phyloP scores from a whole-genome alignment of 2,113 vertebrate species.

The Paramormyrops kingsleyae region DNA sequence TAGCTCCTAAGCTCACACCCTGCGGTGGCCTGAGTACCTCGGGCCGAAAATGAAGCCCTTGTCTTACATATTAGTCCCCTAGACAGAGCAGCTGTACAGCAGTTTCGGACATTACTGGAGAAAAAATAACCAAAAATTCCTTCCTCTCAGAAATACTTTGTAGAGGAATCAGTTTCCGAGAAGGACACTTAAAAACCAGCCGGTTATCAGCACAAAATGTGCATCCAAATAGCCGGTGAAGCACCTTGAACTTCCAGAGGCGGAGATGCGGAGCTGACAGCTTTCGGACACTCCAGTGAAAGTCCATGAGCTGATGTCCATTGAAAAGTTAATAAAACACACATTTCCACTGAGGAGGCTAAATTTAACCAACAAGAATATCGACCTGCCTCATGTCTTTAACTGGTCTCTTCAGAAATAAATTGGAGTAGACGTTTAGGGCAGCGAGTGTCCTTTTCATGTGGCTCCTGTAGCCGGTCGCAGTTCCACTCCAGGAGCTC shows the following conservation, averaged over 20 bases:
- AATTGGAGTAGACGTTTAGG: background rate
- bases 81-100: background rate
- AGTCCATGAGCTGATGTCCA: background rate
- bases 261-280: background rate
- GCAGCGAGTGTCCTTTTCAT: background rate
- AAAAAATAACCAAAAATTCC: background rate
- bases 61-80: background rate
- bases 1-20: background rate
- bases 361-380: background rate
- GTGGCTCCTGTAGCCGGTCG: background rate
- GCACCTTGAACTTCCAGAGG: background rate
- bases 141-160: background rate
- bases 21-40: background rate
- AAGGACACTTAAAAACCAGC: background rate
- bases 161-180: background rate
- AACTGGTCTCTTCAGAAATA: background rate
- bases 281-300: background rate
- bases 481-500: background rate
- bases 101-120: background rate
- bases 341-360: background rate
- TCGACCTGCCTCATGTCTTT: background rate
- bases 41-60: background rate
- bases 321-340: background rate
- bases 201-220: background rate
- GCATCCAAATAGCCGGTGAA: background rate